phyloP scores from a whole-genome alignment of 2,113 vertebrate genomes.

The Typhlomys cinereus region DNA sequence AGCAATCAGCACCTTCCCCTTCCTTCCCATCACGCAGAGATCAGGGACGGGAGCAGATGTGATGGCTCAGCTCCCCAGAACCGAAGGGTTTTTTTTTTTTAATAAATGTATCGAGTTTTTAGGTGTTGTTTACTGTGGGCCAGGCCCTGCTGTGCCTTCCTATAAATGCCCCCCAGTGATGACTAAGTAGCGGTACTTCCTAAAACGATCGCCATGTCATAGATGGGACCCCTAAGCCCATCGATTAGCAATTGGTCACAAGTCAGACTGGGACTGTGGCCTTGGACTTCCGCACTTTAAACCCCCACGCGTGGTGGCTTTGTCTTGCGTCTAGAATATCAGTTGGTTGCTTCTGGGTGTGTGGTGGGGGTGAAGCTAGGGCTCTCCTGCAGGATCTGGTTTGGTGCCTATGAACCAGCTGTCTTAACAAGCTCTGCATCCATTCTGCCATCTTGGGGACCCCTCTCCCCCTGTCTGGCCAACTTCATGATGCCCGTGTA shows the following conservation, averaged over 20 bases:
- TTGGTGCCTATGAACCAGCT: not conserved
- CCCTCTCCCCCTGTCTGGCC: not conserved
- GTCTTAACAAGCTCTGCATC: not conserved
- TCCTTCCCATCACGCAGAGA: not conserved
- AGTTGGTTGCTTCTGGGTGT: not conserved
- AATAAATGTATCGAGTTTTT: not conserved
- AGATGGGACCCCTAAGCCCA: conserved; percentile 24
- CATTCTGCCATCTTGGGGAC: not conserved
- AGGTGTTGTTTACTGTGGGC: not conserved
- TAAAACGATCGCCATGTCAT: not conserved
- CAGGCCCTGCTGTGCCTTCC: not conserved
- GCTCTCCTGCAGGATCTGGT: not conserved
- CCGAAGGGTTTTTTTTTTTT: not conserved
- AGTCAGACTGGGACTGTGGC: not conserved
- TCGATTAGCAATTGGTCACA: not conserved
- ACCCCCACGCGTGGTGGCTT: not conserved
- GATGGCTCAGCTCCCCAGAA: not conserved
- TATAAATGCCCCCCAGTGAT: not conserved
- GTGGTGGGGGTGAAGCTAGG: not conserved
- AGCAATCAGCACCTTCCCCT: not conserved
- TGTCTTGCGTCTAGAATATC: not conserved
- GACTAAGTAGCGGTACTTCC: not conserved
- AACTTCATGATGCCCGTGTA: not conserved
- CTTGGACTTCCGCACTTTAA: not conserved
- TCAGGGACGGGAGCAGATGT: not conserved